A percentile compares a stretch with the other conserved stretches of the same genome.
These are phyloP conservation scores for Sebastiscus tertius DNA, from an alignment of 2,797 vertebrate genomes.

Conservation along the genomic window DNA sequence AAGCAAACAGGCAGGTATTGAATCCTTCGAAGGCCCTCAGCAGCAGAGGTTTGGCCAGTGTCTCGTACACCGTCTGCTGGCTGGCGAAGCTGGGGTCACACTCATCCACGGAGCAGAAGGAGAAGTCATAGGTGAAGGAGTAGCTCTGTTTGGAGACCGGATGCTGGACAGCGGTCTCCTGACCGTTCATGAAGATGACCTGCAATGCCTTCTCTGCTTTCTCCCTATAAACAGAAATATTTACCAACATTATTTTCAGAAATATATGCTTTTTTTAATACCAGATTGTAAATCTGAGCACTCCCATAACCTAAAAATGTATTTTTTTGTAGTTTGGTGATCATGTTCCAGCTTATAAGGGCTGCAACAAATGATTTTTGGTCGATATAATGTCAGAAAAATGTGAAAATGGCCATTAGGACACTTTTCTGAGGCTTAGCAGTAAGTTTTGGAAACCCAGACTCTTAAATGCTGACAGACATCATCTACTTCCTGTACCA, in stretches of 20 bases:
- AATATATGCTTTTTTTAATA: neutral
- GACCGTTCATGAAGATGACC: constrained; percentile 87
- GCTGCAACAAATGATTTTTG: neutral
- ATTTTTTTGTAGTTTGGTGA: neutral
- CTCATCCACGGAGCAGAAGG: constrained; percentile 91
- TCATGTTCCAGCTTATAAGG: neutral
- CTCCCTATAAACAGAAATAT: constrained; percentile 80
- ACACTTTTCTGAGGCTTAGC: neutral
- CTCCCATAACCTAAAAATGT: neutral
- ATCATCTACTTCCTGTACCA: neutral
- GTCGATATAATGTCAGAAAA: neutral
- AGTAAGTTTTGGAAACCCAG: neutral
- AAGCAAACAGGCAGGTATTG: constrained; percentile 95
- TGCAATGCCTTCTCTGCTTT: constrained; percentile 82
- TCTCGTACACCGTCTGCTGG: constrained; percentile 88
- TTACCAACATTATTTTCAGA: neutral
- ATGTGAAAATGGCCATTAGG: neutral
- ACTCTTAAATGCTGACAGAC: neutral
- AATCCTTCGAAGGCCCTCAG: constrained; percentile 93
- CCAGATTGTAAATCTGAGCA: neutral
- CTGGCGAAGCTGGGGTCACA: constrained; percentile 82
- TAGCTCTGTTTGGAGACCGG: constrained; percentile 87
- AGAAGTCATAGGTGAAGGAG: constrained; percentile 89
- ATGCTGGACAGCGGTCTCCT: constrained; percentile 87
- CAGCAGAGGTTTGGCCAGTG: constrained; percentile 88